phyloP scores from a whole-genome alignment of 2,888 invertebrate species.

The Bembecia ichneumoniformis region DNA sequence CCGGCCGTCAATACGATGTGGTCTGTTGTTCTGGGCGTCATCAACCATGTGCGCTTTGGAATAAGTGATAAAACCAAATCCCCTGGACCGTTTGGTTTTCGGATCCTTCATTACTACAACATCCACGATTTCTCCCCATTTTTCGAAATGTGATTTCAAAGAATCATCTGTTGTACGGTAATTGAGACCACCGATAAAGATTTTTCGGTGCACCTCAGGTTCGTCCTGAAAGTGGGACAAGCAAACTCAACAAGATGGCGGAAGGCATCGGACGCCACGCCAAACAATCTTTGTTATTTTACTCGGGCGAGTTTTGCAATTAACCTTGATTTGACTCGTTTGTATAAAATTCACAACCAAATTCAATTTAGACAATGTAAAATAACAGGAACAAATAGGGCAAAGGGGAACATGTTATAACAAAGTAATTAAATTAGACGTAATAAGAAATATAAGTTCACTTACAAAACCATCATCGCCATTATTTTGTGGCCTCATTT shows the following conservation, averaged over 20 bases:
- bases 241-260: slow-evolving; percentile 60
- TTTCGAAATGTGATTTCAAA: slow-evolving; percentile 93
- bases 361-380: not conserved
- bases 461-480: slow-evolving; percentile 66
- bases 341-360: not conserved
- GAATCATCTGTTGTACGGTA: slow-evolving; percentile 96
- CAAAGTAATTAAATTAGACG: no score
- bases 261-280: slow-evolving; percentile 16
- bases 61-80: slow-evolving; percentile 99
- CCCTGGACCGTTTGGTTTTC: slow-evolving; percentile 93
- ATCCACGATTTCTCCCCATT: slow-evolving; percentile 97
- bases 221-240: slow-evolving; percentile 71
- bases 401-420: no score
- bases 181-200: slow-evolving; percentile 96
- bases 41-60: slow-evolving; percentile 96
- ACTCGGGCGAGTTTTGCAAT: no score
- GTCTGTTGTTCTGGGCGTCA: slow-evolving; percentile 91
- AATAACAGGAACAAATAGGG: no score
- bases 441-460: slow-evolving; percentile 16
- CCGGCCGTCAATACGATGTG: slow-evolving; percentile 93
- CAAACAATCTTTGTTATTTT: not conserved
- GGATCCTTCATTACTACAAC: slow-evolving; percentile 98
- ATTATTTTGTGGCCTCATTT: slow-evolving; percentile 59
- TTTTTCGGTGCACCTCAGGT: slow-evolving; percentile 89
- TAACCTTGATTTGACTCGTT: not conserved